Evolutionary conservation across 2,888 invertebrate genomes (phyloP).

Genomic region (Cacoxenus indagator): DNA sequence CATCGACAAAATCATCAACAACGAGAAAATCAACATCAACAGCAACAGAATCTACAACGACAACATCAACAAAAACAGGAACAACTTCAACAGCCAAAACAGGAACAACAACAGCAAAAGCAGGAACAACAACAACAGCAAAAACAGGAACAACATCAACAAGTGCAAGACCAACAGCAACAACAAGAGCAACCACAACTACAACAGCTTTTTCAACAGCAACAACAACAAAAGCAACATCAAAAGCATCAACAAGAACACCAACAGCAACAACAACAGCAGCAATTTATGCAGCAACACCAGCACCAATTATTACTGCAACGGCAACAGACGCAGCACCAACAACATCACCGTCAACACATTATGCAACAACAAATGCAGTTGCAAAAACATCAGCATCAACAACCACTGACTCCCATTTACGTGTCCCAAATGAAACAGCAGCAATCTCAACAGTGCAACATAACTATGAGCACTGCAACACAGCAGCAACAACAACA

Average conservation of each 20-base stretch:
- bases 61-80: constrained; percentile 37
- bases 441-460: constrained; percentile 35
- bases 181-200: constrained; percentile 18
- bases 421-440: constrained; percentile 38
- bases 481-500: constrained; percentile 48
- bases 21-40: constrained; percentile 29
- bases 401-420: constrained; percentile 31
- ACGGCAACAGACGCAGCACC: no score
- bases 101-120: constrained; percentile 36
- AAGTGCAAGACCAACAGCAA: constrained; percentile 46
- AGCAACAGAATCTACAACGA: constrained; percentile 47
- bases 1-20: constrained; percentile 35
- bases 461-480: constrained; percentile 36
- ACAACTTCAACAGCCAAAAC: constrained; percentile 31
- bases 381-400: no score
- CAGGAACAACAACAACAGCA: constrained; percentile 27
- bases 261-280: constrained; percentile 37
- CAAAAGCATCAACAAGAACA: constrained; percentile 32
- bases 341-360: constrained; percentile 36
- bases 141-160: constrained; percentile 45
- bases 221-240: constrained; percentile 38
- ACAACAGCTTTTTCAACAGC: constrained; percentile 39
- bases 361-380: constrained; percentile 23
- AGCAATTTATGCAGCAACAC: constrained; percentile 1
- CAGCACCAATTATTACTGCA: no score